Evolutionary conservation across 2,797 vertebrate genomes (phyloP), one percentile per base, ranked within the genome.

Genomic region (Peromyscus melanophrys): DNA sequence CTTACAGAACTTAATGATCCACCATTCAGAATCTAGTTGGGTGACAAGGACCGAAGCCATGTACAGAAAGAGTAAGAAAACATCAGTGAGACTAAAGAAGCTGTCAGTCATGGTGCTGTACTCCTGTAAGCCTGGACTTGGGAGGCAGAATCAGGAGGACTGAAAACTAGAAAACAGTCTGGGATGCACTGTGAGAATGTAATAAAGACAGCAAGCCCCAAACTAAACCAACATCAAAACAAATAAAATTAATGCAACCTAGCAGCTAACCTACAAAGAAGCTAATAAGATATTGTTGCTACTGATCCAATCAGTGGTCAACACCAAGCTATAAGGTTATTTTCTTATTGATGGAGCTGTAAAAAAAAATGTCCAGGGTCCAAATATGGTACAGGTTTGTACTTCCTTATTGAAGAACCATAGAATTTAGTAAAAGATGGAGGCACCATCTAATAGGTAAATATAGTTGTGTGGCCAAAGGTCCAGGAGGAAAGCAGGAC

Each of bases 381-480:
- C 46, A 89, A 89, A 65, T 83, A n/a, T 61, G 34, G 14, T 49
- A 1, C n/a, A 87, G 21, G 43, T 23, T 73, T 91, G 2, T 4
- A 59, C 85, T 83, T 96, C 37, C 29, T 90, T 89, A 63, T 8
- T 92, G 80, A 59, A 94, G 78, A 96, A 92, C 52, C 43, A 23
- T 27, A 16, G 59, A 46, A n/a, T 76, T 85, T 86, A 73, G 77
- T 31, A 90, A 91, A 89, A 89, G 59, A 90, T 82, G 92, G 67
- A 57, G 43, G 10, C 0, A 78, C 5, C 40, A 16, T 59, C 13
- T 83, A 46, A 63, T 49, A 65, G 61, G 10, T 65, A 85, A 46
- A 19, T 27, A 78, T 37, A 27, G 23, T 37, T 90, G 80, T 21
- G 40, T 92, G 23, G n/a, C 40, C 40, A 73, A 27, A 46, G 23